phyloP scores from a whole-genome alignment of 2,113 vertebrate species.

The Labrus mixtus region DNA sequence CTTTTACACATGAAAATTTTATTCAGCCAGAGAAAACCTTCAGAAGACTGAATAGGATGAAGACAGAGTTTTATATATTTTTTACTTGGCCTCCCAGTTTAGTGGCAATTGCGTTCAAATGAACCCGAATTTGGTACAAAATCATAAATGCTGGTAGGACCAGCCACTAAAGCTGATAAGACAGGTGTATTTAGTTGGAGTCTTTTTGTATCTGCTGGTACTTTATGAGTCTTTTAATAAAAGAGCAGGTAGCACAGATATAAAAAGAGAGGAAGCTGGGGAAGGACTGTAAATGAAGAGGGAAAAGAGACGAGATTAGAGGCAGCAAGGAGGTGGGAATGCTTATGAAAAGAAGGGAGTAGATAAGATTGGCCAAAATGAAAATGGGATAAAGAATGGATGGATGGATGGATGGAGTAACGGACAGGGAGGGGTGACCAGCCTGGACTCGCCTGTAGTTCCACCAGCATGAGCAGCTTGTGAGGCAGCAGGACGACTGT shows the following conservation, averaged over 20 bases:
- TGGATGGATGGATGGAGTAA: slow-evolving; percentile 28
- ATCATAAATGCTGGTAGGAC: slow-evolving; percentile 7
- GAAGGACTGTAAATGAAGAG: slow-evolving; percentile 6
- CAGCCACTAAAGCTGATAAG: slow-evolving; percentile 14
- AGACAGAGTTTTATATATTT: background rate
- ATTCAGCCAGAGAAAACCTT: background rate
- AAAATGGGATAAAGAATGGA: background rate
- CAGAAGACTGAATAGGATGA: background rate
- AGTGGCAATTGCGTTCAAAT: background rate
- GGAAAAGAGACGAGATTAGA: background rate
- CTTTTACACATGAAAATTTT: background rate
- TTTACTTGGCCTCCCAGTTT: background rate
- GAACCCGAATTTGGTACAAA: background rate
- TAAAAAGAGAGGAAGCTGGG: slow-evolving; percentile 3
- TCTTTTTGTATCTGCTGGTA: background rate
- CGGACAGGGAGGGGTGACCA: slow-evolving; percentile 40
- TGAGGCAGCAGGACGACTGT: slow-evolving; percentile 79
- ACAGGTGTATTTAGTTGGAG: slow-evolving; percentile 25
- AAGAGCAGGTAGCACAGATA: background rate
- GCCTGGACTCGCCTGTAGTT: slow-evolving; percentile 50
- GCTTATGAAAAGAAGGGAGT: background rate
- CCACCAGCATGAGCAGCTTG: slow-evolving; percentile 78
- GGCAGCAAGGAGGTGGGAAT: background rate
- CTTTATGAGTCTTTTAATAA: slow-evolving; percentile 10
- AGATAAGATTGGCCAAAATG: background rate